Percentiles rank a stretch among this genome's conserved stretches.
Evolutionary conservation across 2,797 vertebrate genomes (phyloP).

Genomic region (Mus spretus): DNA sequence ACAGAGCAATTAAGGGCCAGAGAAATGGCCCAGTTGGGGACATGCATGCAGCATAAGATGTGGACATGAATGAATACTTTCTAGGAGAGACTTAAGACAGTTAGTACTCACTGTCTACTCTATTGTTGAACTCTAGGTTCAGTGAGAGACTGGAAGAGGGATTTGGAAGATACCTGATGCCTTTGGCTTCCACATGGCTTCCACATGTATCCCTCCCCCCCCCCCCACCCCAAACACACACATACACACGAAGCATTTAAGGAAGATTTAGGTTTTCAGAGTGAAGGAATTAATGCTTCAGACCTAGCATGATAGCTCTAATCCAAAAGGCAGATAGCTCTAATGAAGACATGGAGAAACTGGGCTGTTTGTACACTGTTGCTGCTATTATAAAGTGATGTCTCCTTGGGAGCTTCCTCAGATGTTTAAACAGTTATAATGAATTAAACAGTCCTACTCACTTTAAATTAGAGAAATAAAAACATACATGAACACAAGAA

Average conservation of each 20-base stretch:
- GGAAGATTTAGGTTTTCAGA: slow-evolving; percentile 54
- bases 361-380: not conserved
- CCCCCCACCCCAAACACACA: no score
- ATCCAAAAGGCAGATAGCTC: slow-evolving; percentile 16
- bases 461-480: slow-evolving; percentile 12
- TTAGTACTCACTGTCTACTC: not conserved
- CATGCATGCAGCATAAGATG: not conserved
- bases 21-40: not conserved
- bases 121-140: not conserved
- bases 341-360: not conserved
- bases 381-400: not conserved
- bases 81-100: not conserved
- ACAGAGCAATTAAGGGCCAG: not conserved
- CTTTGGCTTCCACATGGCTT: not conserved
- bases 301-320: not conserved
- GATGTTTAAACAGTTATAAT: not conserved
- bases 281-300: not conserved
- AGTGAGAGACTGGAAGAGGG: not conserved
- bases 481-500: not conserved
- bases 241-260: not conserved
- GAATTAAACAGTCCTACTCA: slow-evolving; percentile 21
- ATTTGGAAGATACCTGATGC: not conserved
- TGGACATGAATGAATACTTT: not conserved
- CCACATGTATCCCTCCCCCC: not conserved
- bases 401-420: not conserved